Conservation (phyloP, 30 jellyfish, hydroid and myxozoan genomes). For the Aurelia sp. region DNA sequence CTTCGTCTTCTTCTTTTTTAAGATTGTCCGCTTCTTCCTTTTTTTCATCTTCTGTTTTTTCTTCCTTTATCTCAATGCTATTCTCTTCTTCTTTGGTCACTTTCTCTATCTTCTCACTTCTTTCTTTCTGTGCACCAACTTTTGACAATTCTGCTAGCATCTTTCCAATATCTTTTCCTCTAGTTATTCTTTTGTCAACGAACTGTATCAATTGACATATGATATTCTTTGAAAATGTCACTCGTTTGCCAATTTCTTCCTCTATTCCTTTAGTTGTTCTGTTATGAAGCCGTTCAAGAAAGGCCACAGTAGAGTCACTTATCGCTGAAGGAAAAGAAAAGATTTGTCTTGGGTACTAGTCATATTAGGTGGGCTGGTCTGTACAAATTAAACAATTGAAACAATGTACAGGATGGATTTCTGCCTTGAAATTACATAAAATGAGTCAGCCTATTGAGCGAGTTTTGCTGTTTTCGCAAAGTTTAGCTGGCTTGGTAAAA, state of each 20-base stretch:
- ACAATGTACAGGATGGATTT: no score
- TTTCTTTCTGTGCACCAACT: conserved; percentile 5
- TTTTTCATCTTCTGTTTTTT: conserved; percentile 37
- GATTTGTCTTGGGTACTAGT: no score
- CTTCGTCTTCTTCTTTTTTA: conserved; percentile 56
- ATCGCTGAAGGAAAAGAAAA: conserved; percentile 51
- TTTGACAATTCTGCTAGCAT: conserved; percentile 55
- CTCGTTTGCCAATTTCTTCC: conserved; percentile 88
- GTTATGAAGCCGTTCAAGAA: conserved; percentile 92
- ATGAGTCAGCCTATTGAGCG: no score
- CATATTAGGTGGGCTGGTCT: no score
- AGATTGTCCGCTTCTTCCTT: conserved; percentile 35
- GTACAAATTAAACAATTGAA: no score
- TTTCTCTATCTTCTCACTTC: neutral
- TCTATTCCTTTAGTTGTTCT: conserved; percentile 93
- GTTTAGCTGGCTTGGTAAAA: no score
- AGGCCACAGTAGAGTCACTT: conserved; percentile 90
- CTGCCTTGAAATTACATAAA: no score
- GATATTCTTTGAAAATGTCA: conserved; percentile 69
- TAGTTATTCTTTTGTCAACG: conserved; percentile 64
- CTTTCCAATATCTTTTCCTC: conserved; percentile 74
- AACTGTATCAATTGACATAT: conserved; percentile 61
- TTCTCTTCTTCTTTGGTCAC: conserved; percentile 2
- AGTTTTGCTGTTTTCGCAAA: no score
- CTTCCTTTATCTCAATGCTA: neutral